phyloP scores from a whole-genome alignment of 2,888 invertebrate species.

The Gonocerus acuteangulatus region DNA sequence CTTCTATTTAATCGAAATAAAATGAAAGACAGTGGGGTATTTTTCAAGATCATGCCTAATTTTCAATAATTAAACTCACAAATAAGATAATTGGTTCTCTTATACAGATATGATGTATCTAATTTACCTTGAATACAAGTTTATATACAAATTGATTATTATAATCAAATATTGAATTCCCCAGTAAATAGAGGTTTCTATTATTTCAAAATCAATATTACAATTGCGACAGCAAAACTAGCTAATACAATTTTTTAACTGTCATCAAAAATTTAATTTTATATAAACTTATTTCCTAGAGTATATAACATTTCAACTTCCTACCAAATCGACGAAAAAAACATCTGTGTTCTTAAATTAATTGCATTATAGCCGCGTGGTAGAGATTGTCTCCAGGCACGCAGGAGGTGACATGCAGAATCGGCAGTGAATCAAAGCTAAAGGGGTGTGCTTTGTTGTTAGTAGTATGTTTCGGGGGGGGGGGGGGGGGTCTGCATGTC shows the following conservation, averaged over 20 bases:
- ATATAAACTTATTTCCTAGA: background rate
- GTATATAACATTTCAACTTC: background rate
- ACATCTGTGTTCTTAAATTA: background rate
- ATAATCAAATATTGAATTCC: constrained; percentile 28
- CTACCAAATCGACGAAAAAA: background rate
- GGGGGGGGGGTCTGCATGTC: background rate
- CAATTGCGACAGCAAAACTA: background rate
- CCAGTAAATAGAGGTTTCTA: constrained; percentile 25
- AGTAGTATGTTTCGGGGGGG: background rate
- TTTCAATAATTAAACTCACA: background rate
- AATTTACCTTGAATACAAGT: constrained; percentile 18
- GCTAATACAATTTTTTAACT: background rate
- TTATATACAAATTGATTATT: constrained; percentile 30
- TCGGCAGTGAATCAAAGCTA: constrained; percentile 18
- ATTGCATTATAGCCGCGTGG: background rate
- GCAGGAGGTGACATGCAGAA: constrained; percentile 1
- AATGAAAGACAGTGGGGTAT: constrained; percentile 28
- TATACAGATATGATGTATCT: constrained; percentile 20
- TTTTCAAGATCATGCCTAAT: constrained; percentile 12
- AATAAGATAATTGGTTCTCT: constrained; percentile 15
- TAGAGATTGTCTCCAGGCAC: too few species aligned
- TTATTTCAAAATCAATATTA: background rate
- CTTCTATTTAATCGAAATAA: constrained; percentile 20
- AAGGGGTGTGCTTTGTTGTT: constrained; percentile 9
- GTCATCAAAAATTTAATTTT: background rate